Percentiles rank a stretch among this genome's conserved stretches.
phyloP scores from a whole-genome alignment of 2,797 vertebrate genomes.

The Steatocranus sp. region DNA sequence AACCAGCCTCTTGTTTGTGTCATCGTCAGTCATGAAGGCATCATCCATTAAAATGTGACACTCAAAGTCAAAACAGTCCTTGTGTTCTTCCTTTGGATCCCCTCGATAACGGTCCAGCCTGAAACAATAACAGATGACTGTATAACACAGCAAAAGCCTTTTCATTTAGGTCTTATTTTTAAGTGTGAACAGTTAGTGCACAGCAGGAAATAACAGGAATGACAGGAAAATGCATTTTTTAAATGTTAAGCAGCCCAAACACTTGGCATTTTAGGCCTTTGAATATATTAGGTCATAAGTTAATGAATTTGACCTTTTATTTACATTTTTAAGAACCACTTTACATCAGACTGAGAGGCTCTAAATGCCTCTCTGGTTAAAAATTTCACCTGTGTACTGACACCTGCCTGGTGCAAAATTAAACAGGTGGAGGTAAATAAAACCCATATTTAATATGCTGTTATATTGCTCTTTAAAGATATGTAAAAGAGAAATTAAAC shows the following conservation, averaged over 20 bases:
- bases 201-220: background rate
- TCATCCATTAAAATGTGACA: conserved; percentile 79
- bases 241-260: background rate
- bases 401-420: background rate
- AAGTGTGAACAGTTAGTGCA: background rate
- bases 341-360: background rate
- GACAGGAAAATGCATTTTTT: background rate
- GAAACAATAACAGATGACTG: conserved; percentile 3
- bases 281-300: background rate
- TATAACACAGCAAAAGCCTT: background rate
- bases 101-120: conserved; percentile 81
- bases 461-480: background rate
- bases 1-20: conserved; percentile 54
- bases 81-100: conserved; percentile 74
- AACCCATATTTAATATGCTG: background rate
- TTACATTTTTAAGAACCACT: background rate
- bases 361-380: background rate
- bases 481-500: background rate
- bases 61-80: conserved; percentile 79
- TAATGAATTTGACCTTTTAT: background rate
- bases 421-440: background rate
- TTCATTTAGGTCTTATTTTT: background rate
- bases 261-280: background rate
- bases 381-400: background rate
- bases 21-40: conserved; percentile 66